A percentile compares a stretch with the other conserved stretches of the same genome.
These are phyloP conservation scores for Lepidurus apus DNA, from an alignment of 1,140 invertebrate genomes.

Conservation along the genomic window DNA sequence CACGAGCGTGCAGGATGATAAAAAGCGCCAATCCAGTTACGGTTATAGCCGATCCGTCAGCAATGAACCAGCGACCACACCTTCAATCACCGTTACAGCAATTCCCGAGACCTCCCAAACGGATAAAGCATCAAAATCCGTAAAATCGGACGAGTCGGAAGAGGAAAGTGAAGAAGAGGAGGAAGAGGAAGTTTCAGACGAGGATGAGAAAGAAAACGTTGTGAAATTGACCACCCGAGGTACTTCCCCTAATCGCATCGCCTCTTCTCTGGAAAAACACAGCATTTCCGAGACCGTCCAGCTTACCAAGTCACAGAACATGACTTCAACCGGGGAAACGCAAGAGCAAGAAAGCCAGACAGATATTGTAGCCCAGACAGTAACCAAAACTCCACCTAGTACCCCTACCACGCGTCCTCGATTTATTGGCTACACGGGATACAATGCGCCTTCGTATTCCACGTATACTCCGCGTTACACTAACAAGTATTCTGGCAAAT, in stretches of 20 bases:
- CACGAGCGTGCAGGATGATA: slow-evolving; percentile 13
- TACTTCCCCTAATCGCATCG: slow-evolving; percentile 27
- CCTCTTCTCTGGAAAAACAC: neutral
- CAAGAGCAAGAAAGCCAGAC: neutral
- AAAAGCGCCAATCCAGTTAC: neutral
- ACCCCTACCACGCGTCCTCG: slow-evolving; percentile 1
- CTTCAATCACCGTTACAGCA: neutral
- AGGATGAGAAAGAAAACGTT: neutral
- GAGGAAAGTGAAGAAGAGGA: slow-evolving; percentile 27
- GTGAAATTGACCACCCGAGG: slow-evolving; percentile 24
- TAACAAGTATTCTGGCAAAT: slow-evolving; percentile 30
- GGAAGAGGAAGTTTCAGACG: neutral
- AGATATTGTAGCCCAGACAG: neutral
- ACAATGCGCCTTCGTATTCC: slow-evolving; percentile 26
- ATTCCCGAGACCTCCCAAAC: neutral
- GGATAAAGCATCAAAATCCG: neutral
- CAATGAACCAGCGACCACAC: neutral
- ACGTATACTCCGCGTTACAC: slow-evolving; percentile 23
- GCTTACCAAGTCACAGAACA: neutral
- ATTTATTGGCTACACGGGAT: slow-evolving; percentile 36
- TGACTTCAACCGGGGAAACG: neutral
- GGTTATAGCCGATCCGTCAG: slow-evolving; percentile 22
- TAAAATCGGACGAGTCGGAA: neutral
- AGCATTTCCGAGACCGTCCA: neutral
- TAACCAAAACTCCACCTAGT: neutral